Evolutionary conservation across 1,140 invertebrate species (phyloP), one percentile per base, ranked within the genome.

Genomic region (Mesaphorura yosii): DNA sequence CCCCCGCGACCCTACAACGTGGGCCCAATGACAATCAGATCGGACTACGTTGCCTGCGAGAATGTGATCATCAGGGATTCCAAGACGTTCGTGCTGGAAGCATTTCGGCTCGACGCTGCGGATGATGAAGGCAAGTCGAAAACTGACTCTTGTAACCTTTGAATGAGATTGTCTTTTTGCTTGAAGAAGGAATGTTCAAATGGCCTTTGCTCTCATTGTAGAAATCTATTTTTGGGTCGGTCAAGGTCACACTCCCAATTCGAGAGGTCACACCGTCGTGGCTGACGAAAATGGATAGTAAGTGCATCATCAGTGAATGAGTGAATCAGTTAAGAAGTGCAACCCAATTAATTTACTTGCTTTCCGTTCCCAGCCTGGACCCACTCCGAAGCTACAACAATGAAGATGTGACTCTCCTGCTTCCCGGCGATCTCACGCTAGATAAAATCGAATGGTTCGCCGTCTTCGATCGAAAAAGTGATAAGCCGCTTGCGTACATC

Each of bases 211-310:
- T n/a, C n/a, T n/a, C n/a, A n/a, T 40, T 48, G 10, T 58, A 66
- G 78, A 84, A 48, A 81, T 84, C 1, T 86, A 86, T 69, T 93
- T 93, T 69, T 88, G 84, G 81, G 80, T 86, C 10, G 89, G 89
- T 5, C 79, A 82, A 50, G 88, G 88, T 1, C 81, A 86, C n/a
- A 81, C 86, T 66, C 88, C 88, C 7, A 55, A 40, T 17, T n/a
- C 53, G 2, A 14, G 57, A 50, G 61, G 50, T 7, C 31, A 38
- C 1, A 73, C 68, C 28, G 84, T 84, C 73, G 79, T 92, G 53
- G 87, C 88, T 2, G 87, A 93, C 70, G 89, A 94, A 72, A 79
- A 82, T 60, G 88, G 88, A 78, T 92, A 90, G 87, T 91, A 71
- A 85, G 86, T 81, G 55, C 54, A 23, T 3, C 17, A 50, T 42